Base-by-base conservation (phyloP, 2,888 invertebrate genomes). In the Cheilosia variabilis region DNA sequence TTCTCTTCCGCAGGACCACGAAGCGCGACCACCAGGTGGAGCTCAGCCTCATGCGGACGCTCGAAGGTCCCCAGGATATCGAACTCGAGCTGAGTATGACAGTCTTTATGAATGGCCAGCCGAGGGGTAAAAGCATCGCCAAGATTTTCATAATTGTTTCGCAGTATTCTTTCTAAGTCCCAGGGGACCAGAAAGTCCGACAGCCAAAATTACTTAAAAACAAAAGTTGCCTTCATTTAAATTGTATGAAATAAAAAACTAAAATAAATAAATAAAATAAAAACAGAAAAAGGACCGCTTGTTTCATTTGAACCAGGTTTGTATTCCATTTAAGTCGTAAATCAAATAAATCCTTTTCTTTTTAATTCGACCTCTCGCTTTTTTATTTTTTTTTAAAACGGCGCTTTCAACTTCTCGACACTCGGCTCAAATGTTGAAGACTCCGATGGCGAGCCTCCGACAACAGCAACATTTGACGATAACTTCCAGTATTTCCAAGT, bases 41-140 rank as follows among this genome's bases (percentile, higher is more conserved):
- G 3, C 93, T 98, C n/a, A 94, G 95, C 0, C 91, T 98, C 50
- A 94, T 95, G 9, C 93, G 94, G 76, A 93, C 96, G 0, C 94
- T 98, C 1, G 94, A 95, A 87, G 98, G 98, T 0, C 98, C 98
- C 0, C 98, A 98, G 91, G 98, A 98, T 89, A 95, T 98, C 87
- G 97, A 98, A 89, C 92, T 98, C 41, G 96, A 97, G 89, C 93
- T 98, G 34, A 95, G 95, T 87, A 98, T 98, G 97, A 96, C 96
- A 75, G 93, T 98, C 2, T 96, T 95, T 90, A 95, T 94, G 79
- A 93, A 94, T 60, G 94, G 95, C 4, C 93, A 94, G 65, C 96
- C 96, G 87, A 95, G 95, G 7, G 98, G 97, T 0, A 96, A 95
- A 53, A 97, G 97, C 13, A 94, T 98, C 0, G 97, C 98, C 0